phyloP scores from a whole-genome alignment of 2,113 vertebrate species.

The Delphinus delphis region DNA sequence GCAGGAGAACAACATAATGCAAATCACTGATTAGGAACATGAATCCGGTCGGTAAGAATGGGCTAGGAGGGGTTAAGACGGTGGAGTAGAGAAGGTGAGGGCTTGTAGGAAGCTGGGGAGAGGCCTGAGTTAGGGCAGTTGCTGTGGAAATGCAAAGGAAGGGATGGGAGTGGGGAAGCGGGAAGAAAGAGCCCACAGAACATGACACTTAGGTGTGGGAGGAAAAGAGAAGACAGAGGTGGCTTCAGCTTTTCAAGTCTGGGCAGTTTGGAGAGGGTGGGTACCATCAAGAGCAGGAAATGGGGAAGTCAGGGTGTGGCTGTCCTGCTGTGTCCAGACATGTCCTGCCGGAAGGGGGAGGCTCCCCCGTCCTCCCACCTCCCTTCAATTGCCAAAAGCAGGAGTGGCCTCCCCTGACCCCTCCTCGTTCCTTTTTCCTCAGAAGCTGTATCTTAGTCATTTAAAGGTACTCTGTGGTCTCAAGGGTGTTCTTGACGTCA shows the following conservation, averaged over 20 bases:
- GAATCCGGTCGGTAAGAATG: background rate
- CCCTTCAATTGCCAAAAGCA: background rate
- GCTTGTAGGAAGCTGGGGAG: background rate
- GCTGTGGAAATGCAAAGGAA: background rate
- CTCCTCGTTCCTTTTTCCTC: background rate
- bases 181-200: background rate
- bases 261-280: background rate
- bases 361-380: background rate
- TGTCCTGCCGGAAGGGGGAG: too few relatives aligned
- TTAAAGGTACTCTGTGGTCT: background rate
- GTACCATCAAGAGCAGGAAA: background rate
- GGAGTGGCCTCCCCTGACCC: background rate
- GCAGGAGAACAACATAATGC: background rate
- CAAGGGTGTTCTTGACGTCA: background rate
- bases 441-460: background rate
- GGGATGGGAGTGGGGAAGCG: background rate
- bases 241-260: background rate
- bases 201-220: background rate
- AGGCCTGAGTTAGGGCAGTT: background rate
- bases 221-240: background rate
- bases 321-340: fast-evolving
- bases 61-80: background rate
- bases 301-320: background rate
- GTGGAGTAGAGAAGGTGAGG: background rate
- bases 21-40: too few relatives aligned